A percentile compares a stretch with the other conserved stretches of the same genome.
phyloP scores from a whole-genome alignment of 2,888 invertebrate species.

The Pandemis cinnamomeana region DNA sequence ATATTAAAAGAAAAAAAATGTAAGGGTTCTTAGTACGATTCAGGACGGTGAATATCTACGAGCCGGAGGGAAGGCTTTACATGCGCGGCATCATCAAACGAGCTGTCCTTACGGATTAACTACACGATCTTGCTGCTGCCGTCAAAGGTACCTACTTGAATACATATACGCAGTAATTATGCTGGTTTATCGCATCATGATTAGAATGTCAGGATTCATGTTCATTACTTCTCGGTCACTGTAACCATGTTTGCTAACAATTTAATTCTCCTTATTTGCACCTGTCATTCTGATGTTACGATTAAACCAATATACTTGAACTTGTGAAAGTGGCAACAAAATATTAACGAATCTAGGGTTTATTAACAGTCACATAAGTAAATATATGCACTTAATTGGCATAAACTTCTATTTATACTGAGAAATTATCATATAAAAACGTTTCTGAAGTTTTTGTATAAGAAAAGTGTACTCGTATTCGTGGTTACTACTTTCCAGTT shows the following conservation, averaged over 20 bases:
- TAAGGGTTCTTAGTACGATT: not conserved
- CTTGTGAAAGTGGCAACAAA: not conserved
- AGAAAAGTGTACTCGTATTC: too few relatives aligned
- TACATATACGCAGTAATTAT: not conserved
- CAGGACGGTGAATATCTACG: not conserved
- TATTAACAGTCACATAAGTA: not conserved
- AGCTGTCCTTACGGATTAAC: not conserved
- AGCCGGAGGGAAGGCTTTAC: not conserved
- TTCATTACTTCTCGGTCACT: not conserved
- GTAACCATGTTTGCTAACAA: not conserved
- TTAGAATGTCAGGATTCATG: not conserved
- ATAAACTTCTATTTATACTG: too few relatives aligned
- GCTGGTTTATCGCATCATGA: not conserved
- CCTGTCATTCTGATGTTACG: not conserved
- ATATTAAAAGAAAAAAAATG: not conserved
- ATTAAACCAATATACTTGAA: not conserved
- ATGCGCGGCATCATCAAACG: conserved; percentile 3
- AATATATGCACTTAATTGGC: not conserved
- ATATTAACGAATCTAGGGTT: not conserved
- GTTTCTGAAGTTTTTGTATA: too few relatives aligned
- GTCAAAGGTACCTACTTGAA: not conserved
- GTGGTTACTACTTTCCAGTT: not conserved
- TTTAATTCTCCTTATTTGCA: not conserved
- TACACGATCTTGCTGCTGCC: conserved; percentile 3
- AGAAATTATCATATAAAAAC: too few relatives aligned